A percentile compares a stretch with the other conserved stretches of the same genome.
Conservation (phyloP, 2,113 vertebrate genomes). For the Pseudonaja textilis region DNA sequence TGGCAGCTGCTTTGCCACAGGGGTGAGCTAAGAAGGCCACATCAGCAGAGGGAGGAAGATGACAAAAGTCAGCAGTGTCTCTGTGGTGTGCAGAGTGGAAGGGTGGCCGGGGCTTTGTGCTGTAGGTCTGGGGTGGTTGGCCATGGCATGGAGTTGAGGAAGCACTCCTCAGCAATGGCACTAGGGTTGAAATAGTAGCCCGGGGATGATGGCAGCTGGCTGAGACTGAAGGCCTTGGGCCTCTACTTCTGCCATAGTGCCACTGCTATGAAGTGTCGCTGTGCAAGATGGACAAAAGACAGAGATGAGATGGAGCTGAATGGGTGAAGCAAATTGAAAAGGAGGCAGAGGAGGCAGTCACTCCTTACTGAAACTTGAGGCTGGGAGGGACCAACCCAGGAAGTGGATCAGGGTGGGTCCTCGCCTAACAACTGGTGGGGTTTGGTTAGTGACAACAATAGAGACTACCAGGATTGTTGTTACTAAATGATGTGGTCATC, state of each 20-base stretch:
- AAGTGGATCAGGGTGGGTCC: neutral
- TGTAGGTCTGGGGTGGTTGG: neutral
- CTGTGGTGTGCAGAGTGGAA: neutral
- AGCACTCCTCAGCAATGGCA: neutral
- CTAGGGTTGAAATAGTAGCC: neutral
- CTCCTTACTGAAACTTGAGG: neutral
- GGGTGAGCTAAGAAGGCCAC: neutral
- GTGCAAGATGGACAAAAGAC: neutral
- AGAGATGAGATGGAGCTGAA: neutral
- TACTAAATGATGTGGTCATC: neutral
- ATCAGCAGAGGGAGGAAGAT: neutral
- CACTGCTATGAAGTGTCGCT: neutral
- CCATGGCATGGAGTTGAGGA: neutral
- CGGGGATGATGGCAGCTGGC: neutral
- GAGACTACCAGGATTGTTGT: neutral
- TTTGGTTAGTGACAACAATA: neutral
- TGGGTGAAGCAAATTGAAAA: neutral
- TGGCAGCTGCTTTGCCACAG: neutral
- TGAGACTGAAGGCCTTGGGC: neutral
- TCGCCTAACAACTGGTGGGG: neutral
- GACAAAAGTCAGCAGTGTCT: neutral
- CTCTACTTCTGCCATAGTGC: neutral
- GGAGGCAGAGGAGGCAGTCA: neutral
- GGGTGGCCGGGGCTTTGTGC: neutral
- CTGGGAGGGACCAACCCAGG: neutral